Evolutionary conservation across 2,888 invertebrate genomes (phyloP), one percentile per base, ranked within the genome.

Genomic region (Alloplasta piceator): DNA sequence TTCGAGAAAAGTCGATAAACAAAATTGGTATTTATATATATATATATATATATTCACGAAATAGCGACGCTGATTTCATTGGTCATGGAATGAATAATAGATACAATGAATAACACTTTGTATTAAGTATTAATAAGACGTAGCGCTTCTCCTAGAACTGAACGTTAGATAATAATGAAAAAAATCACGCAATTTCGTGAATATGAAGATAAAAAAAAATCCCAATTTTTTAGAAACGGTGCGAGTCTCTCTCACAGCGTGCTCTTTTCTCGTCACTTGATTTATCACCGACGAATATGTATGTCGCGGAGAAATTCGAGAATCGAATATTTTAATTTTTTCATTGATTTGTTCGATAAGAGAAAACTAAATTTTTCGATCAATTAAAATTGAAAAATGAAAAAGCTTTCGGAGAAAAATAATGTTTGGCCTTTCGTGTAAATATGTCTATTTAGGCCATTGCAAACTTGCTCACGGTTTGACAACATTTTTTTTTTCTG

Each of bases 391-490:
- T 48, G 58, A 12, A 60, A 67, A 64, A 38, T 46, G 82, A 84
- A 78, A 70, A 80, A 72, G 78, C 78, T 78, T 74, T 84, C 73
- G 63, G 61, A 50, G 9, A 55, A 63, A 84, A 83, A 79, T 61
- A 79, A 52, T 67, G 84, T 87, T 86, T 85, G 90, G 90, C 89
- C 90, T 90, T 89, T 86, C 85, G 81, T 89, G 90, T 89, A 90
- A 87, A 90, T 90, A 89, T 89, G 89, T 89, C 88, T 90, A 90
- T 89, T 89, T 89, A 87, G 90, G 89, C 88, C 88, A 85, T 80
- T 67, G 64, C 61, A 74, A 41, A 55, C 52, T 38, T 73, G 56
- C 58, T 48, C 55, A 12, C 64, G 63, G 50, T 50, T 71, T 78
- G 7, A 68, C 6, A 14, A 46, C 52, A 7, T 52, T 16, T 52